Percentiles rank a stretch among this genome's conserved stretches.
Evolutionary conservation across 1,140 invertebrate genomes (phyloP).

Genomic region (Platyura marginata): DNA sequence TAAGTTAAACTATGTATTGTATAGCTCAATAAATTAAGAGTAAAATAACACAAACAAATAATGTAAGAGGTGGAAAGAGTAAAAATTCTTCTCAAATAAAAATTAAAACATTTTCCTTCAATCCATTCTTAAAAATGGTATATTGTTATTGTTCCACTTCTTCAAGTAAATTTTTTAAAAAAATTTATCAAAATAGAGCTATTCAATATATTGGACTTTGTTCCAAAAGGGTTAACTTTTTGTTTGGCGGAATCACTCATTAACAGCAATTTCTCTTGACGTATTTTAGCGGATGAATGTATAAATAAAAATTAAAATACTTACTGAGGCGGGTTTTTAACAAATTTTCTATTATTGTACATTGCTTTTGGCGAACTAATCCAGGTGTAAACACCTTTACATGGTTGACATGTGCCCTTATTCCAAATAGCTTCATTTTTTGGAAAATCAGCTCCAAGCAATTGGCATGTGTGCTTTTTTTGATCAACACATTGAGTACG

Average conservation of each 20-base stretch:
- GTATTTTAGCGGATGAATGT: not conserved
- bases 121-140: too few relatives aligned
- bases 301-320: not conserved
- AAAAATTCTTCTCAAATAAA: too few relatives aligned
- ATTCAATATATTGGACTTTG: too few relatives aligned
- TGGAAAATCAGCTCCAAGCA: not conserved
- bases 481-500: too few relatives aligned
- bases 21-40: too few relatives aligned
- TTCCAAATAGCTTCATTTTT: not conserved
- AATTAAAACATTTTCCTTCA: too few relatives aligned
- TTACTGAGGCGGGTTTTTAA: not conserved
- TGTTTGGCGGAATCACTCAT: not conserved
- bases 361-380: conserved; percentile 26
- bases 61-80: too few relatives aligned
- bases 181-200: too few relatives aligned
- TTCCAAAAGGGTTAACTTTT: not conserved
- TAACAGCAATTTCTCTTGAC: not conserved
- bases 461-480: not conserved
- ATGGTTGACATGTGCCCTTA: not conserved
- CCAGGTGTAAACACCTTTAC: conserved; percentile 25
- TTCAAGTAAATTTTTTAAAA: too few relatives aligned
- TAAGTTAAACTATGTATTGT: too few relatives aligned
- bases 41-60: too few relatives aligned
- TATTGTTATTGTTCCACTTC: too few relatives aligned
- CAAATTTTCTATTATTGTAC: conserved; percentile 27